Conservation (phyloP, 2,797 vertebrate genomes). For the Staurois parvus region DNA sequence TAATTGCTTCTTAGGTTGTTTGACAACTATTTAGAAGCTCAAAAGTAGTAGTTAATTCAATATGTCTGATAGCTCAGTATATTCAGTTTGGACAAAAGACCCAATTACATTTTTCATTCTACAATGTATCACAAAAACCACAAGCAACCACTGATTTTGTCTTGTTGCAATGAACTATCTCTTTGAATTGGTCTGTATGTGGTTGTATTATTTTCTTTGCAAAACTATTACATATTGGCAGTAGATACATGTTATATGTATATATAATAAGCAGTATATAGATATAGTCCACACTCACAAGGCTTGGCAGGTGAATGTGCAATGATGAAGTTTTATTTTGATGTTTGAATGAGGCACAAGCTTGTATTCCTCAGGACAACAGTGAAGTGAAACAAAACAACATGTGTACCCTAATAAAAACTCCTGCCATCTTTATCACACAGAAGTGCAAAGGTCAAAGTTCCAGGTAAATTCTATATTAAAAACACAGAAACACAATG, state of each 20-base stretch:
- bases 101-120: conserved; percentile 49
- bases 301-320: too few species aligned
- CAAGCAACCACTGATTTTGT: neutral
- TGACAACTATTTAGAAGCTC: conserved; percentile 59
- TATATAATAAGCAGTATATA: too few species aligned
- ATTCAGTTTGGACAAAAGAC: conserved; percentile 33
- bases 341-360: too few species aligned
- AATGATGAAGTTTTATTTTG: too few species aligned
- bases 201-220: neutral
- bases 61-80: conserved; percentile 40
- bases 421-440: too few species aligned
- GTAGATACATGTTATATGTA: neutral
- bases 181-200: neutral
- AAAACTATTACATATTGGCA: neutral
- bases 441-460: too few species aligned
- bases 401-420: too few species aligned
- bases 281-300: too few species aligned
- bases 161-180: neutral
- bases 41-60: conserved; percentile 52
- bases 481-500: too few species aligned
- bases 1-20: conserved; percentile 56
- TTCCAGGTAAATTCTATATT: too few species aligned
- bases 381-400: too few species aligned
- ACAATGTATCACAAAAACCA: conserved; percentile 41
- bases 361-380: too few species aligned